A percentile compares a stretch with the other conserved stretches of the same genome.
phyloP scores from a whole-genome alignment of 2,888 invertebrate species.

The Neoaliturus tenellus region DNA sequence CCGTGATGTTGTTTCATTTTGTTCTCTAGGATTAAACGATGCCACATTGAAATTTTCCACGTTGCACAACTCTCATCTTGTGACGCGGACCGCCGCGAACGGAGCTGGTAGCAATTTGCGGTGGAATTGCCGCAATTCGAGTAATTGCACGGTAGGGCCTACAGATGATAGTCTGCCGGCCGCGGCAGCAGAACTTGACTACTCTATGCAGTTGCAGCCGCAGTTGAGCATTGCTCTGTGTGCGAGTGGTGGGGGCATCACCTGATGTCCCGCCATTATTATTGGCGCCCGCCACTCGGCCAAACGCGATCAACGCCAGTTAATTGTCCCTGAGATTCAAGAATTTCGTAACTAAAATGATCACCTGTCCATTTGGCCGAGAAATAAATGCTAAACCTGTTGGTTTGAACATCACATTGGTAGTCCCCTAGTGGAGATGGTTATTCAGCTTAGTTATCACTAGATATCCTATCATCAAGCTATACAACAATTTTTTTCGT shows the following conservation, averaged over 20 bases:
- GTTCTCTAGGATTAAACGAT: neutral
- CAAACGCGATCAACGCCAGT: neutral
- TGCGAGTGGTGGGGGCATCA: neutral
- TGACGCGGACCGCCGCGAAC: neutral
- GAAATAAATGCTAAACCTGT: too few relatives aligned
- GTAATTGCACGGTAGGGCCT: neutral
- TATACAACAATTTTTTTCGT: too few relatives aligned
- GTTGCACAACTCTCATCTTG: too few relatives aligned
- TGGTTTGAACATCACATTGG: too few relatives aligned
- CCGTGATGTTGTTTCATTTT: too few relatives aligned
- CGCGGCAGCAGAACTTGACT: neutral
- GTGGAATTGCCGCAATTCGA: neutral
- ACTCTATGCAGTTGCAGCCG: too few relatives aligned
- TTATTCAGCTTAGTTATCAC: too few relatives aligned
- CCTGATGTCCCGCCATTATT: neutral
- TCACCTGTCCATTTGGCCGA: neutral
- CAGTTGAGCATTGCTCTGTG: too few relatives aligned
- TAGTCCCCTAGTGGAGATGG: too few relatives aligned
- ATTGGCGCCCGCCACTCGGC: neutral
- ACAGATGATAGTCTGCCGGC: neutral
- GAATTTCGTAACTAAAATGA: neutral
- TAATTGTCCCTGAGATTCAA: neutral
- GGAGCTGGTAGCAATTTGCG: neutral
- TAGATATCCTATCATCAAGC: too few relatives aligned
- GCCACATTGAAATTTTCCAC: too few relatives aligned